phyloP scores from a whole-genome alignment of 2,797 vertebrate species.

The Enteromius argenteus region DNA sequence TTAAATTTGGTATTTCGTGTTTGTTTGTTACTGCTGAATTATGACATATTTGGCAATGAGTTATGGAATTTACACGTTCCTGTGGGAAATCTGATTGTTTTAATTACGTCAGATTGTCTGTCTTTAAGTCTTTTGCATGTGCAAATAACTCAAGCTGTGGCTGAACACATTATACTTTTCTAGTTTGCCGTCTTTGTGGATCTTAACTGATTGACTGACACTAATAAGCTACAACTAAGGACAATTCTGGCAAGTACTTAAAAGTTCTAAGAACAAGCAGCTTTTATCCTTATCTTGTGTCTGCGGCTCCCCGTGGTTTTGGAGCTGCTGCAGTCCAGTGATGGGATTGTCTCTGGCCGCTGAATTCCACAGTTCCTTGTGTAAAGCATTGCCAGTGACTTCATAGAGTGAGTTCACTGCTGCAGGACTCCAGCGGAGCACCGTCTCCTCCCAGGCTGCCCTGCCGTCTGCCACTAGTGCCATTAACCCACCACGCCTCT shows the following conservation, averaged over 20 bases:
- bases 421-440: conserved; percentile 34
- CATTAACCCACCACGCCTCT: neutral
- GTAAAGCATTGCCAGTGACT: conserved; percentile 62
- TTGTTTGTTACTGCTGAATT: conserved; percentile 36
- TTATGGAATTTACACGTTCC: conserved; percentile 9
- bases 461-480: conserved; percentile 28
- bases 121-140: conserved; percentile 4
- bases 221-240: conserved; percentile 67
- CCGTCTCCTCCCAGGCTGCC: conserved; percentile 26
- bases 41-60: conserved; percentile 38
- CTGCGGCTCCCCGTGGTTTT: conserved; percentile 66
- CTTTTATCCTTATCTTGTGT: conserved; percentile 72
- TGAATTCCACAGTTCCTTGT: conserved; percentile 62
- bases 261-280: conserved; percentile 69
- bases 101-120: conserved; percentile 15
- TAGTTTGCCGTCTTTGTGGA: neutral
- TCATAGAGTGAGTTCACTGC: conserved; percentile 43
- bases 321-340: conserved; percentile 59
- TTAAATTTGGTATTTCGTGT: conserved; percentile 17
- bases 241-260: conserved; percentile 67
- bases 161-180: conserved; percentile 15
- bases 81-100: conserved; percentile 7
- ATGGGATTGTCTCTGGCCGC: conserved; percentile 64
- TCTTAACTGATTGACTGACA: conserved; percentile 59
- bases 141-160: conserved; percentile 3